phyloP scores from a whole-genome alignment of 1,140 invertebrate genomes.

The Oreohelix idahoensis region DNA sequence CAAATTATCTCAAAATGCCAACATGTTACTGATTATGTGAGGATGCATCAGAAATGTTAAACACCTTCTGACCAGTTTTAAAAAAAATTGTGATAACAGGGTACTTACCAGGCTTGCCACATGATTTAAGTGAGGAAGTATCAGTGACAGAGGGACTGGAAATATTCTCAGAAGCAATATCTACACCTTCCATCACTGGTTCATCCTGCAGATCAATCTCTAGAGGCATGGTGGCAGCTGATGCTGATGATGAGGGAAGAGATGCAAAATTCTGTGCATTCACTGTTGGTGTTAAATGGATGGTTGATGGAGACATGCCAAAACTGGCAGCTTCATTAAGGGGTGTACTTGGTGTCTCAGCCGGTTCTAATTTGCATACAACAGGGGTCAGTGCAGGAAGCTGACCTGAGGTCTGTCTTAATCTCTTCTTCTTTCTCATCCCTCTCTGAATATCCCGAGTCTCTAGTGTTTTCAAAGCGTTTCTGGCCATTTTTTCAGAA shows the following conservation, averaged over 20 bases:
- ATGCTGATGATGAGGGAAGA: constrained; percentile 3
- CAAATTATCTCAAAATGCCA: too few species aligned
- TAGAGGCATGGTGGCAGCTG: constrained; percentile 15
- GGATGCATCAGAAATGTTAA: too few species aligned
- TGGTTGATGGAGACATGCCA: not conserved
- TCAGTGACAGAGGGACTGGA: constrained; percentile 26
- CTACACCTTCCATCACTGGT: constrained; percentile 37
- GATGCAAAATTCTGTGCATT: not conserved
- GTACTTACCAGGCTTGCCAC: constrained; percentile 31
- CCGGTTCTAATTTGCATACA: not conserved
- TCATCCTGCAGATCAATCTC: constrained; percentile 30
- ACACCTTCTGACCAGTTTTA: too few species aligned
- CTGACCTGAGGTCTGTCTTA: not conserved
- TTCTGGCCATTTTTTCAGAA: constrained; percentile 42
- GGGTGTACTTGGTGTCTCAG: not conserved
- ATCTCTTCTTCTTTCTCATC: constrained; percentile 32
- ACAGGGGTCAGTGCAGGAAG: constrained; percentile 8
- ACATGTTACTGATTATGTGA: too few species aligned
- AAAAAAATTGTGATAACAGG: too few species aligned
- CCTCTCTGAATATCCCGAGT: constrained; percentile 15
- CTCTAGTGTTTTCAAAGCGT: constrained; percentile 41
- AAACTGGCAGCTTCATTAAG: not conserved
- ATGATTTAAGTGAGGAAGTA: constrained; percentile 21
- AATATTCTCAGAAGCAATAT: constrained; percentile 11
- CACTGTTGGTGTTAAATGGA: not conserved